phyloP scores from a whole-genome alignment of 2,888 invertebrate species.

The Stenchaetothrips biformis region DNA sequence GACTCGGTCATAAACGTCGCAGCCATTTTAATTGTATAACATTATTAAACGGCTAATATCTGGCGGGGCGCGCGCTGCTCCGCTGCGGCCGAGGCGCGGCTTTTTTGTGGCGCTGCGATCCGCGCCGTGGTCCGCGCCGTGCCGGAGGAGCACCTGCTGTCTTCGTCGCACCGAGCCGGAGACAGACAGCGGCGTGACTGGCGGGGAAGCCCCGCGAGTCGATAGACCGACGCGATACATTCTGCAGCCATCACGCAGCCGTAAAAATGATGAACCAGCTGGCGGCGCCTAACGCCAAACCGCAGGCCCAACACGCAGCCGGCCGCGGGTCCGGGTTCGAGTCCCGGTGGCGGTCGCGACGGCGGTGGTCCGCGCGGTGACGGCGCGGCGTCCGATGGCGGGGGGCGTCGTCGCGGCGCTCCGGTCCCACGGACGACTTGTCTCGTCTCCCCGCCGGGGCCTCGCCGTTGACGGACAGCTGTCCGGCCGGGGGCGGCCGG shows the following conservation, averaged over 20 bases:
- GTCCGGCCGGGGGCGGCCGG: not conserved
- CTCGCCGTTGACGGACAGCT: constrained; percentile 12
- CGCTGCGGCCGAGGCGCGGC: not conserved
- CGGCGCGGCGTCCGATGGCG: not conserved
- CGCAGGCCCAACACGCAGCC: too few relatives aligned
- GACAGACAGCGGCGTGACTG: not conserved
- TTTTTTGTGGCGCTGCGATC: too few relatives aligned
- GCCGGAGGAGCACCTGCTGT: too few relatives aligned
- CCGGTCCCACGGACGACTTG: not conserved
- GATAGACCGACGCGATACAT: too few relatives aligned
- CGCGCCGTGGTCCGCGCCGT: too few relatives aligned
- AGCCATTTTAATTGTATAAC: constrained; percentile 18
- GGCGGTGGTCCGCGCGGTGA: constrained; percentile 8
- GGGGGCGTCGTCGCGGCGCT: too few relatives aligned
- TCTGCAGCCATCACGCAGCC: too few relatives aligned
- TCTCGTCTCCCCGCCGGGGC: not conserved
- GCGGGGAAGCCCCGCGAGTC: too few relatives aligned
- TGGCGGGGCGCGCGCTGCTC: not conserved
- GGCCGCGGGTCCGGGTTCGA: too few relatives aligned
- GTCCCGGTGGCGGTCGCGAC: not conserved
- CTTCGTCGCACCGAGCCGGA: not conserved
- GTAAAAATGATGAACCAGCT: too few relatives aligned
- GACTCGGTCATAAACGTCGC: constrained; percentile 20
- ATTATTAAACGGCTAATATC: constrained; percentile 19
- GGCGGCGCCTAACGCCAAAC: too few relatives aligned